Conservation (phyloP, 1,140 invertebrate species). For the Pristionchus pacificus region DNA sequence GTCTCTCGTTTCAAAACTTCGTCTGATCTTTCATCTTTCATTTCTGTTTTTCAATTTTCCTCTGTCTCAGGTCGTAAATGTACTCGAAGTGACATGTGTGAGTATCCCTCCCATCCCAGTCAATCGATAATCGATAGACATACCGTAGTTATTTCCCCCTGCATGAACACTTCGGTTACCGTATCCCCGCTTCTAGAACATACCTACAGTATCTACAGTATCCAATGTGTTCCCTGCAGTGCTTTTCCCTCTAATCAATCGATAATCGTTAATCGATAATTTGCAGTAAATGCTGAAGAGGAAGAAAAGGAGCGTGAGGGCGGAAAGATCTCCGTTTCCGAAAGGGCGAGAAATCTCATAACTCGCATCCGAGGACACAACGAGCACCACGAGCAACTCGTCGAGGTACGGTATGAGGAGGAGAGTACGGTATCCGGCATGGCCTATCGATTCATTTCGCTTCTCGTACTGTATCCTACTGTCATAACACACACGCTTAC, state of each 20-base stretch:
- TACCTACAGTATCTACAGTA: background rate
- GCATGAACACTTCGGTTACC: background rate
- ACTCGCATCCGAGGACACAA: background rate
- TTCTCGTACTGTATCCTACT: background rate
- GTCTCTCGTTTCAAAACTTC: background rate
- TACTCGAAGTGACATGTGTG: background rate
- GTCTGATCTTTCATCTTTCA: too few relatives aligned
- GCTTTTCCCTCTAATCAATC: background rate
- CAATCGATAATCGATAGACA: background rate
- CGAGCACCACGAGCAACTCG: constrained; percentile 3
- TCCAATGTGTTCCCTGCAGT: background rate
- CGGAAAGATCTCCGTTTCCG: background rate
- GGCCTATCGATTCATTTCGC: background rate
- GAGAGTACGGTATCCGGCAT: background rate
- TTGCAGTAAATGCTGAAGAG: background rate
- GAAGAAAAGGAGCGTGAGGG: background rate
- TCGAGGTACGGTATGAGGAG: background rate
- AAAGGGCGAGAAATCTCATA: constrained; percentile 6
- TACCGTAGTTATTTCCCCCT: background rate
- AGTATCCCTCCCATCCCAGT: background rate
- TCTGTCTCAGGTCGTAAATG: background rate
- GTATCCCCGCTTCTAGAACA: background rate
- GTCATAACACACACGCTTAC: background rate
- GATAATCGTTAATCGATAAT: background rate
- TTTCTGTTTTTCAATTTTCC: too few relatives aligned